Evolutionary conservation across 1,140 invertebrate genomes (phyloP).

Genomic region (Nixonia krombeini): DNA sequence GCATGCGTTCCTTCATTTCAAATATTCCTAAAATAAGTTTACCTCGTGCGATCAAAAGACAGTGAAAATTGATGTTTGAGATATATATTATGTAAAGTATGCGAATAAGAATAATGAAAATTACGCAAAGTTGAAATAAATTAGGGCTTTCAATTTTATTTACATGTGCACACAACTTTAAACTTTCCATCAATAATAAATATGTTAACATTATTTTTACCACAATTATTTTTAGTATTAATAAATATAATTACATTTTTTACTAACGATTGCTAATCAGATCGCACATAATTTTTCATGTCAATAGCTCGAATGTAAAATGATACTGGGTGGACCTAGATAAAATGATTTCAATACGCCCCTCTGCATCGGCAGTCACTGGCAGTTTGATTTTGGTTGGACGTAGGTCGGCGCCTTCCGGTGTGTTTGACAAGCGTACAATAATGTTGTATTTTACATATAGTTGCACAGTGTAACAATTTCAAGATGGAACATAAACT

Average conservation of each 20-base stretch:
- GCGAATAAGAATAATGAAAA: not conserved
- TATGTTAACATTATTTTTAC: no score
- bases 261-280: not conserved
- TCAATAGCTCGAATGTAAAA: slow-evolving; percentile 24
- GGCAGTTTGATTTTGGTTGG: slow-evolving; percentile 29
- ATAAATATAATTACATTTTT: no score
- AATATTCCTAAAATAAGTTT: no score
- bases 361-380: slow-evolving; percentile 11
- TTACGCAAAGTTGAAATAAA: not conserved
- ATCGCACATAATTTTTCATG: not conserved
- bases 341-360: slow-evolving; percentile 50
- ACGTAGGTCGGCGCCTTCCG: not conserved
- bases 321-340: slow-evolving; percentile 53
- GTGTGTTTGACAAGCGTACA: not conserved
- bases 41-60: no score
- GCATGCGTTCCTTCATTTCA: no score
- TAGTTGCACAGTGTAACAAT: not conserved
- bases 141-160: no score
- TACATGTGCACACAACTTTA: no score
- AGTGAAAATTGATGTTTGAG: no score
- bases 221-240: no score
- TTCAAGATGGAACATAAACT: slow-evolving; percentile 23
- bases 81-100: not conserved
- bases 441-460: not conserved
- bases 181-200: no score